Base-by-base conservation (phyloP, 1,140 invertebrate genomes). In the Drosophila arawakana region DNA sequence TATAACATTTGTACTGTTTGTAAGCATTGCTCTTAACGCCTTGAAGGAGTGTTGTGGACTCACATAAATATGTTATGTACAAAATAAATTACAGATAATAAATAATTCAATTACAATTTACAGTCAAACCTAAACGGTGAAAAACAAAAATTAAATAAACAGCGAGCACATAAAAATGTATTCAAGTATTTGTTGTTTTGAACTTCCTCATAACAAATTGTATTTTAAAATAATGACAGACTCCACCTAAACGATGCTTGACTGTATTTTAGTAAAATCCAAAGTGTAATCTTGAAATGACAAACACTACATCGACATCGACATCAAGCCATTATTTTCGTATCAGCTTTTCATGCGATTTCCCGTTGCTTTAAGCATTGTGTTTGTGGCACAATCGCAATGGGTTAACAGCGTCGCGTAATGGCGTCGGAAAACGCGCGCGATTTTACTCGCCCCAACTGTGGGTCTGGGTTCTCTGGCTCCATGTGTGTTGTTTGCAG, bases 381-480 rank as follows among this genome's bases (percentile, higher is more conserved):
- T 55, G 18, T 7, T 6, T 54, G 43, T 52, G 35, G 39, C 37
- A 44, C 54, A 39, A 30, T 30, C 59, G 65, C 50, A 46, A 54
- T 68, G 65, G 54, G 47, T 10, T 18, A 59, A 46, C 46, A 44
- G 55, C 37, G 70, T 39, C 43, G 34, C 34, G 54, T 15, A 34
- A 18, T 57, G 13, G 65, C 41, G 13, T 59, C 41, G 57, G 35
- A 79, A 80, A 62, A 46, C 78, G 78, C 78, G 63, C 69, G 79
- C 79, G 78, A 41, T 73, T 68, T 44, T 49, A 30, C 13, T 18
- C 63, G 75, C 52, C 8, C 52, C 8, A 11, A 47, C 62, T 44
- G 78, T 71, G 44, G 47, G 71, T 60, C 15, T 39, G 43, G 25
- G 59, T 35, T 34, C 73, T 30, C 68, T 34, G 60, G 46, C 68